Percentiles rank a stretch among this genome's conserved stretches.
phyloP scores from a whole-genome alignment of 2,797 vertebrate genomes.

The Hirundo rustica region DNA sequence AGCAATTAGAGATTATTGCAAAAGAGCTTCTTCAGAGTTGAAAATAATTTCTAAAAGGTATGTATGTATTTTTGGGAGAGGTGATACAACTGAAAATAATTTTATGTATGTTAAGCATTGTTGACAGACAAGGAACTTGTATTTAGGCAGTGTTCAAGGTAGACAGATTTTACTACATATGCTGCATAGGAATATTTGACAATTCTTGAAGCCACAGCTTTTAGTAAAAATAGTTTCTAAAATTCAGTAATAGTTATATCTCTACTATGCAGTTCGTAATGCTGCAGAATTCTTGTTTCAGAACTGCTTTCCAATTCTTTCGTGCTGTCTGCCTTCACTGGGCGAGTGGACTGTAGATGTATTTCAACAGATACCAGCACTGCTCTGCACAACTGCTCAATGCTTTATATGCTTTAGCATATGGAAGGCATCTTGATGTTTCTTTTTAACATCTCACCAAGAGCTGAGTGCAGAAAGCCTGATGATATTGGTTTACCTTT shows the following conservation, averaged over 20 bases:
- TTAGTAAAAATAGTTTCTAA: neutral
- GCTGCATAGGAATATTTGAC: neutral
- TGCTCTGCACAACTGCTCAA: neutral
- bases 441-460: neutral
- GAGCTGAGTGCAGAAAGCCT: neutral
- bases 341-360: neutral
- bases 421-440: neutral
- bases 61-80: neutral
- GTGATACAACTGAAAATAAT: neutral
- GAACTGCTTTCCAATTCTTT: neutral
- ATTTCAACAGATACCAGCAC: neutral
- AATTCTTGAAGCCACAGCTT: neutral
- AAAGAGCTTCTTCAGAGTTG: neutral
- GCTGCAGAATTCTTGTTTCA: neutral
- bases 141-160: neutral
- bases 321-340: neutral
- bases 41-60: neutral
- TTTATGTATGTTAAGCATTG: neutral
- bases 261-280: neutral
- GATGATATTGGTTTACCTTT: neutral
- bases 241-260: neutral
- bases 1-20: neutral
- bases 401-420: neutral
- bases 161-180: neutral
- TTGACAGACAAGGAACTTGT: neutral